These are phyloP conservation scores for Xiphorhynchus erythropygius DNA, from an alignment of 2,797 vertebrate genomes.

Conservation along the genomic window DNA sequence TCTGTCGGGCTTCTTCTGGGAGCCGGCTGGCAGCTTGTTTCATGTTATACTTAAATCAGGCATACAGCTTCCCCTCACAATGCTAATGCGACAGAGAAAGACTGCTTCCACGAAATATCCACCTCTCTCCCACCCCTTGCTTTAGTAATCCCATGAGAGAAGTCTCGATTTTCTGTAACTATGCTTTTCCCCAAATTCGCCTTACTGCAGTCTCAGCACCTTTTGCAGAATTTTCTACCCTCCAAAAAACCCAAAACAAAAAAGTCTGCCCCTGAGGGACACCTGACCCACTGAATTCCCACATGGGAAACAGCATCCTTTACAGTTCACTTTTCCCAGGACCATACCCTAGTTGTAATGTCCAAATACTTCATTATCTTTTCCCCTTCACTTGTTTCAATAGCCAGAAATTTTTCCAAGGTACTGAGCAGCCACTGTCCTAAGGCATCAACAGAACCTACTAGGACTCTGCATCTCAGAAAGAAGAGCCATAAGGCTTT, in stretches of 20 bases:
- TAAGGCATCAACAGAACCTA: conserved; percentile 12
- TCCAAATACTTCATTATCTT: background rate
- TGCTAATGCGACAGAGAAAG: conserved; percentile 57
- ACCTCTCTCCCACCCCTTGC: background rate
- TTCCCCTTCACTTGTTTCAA: conserved; percentile 28
- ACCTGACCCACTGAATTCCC: background rate
- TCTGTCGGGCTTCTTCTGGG: conserved; percentile 62
- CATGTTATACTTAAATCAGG: conserved; percentile 68
- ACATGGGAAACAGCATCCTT: background rate
- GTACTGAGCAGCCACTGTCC: background rate
- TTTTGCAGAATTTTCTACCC: background rate
- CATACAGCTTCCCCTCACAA: conserved; percentile 48
- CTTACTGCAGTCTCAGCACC: background rate
- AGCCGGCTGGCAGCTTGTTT: conserved; percentile 67
- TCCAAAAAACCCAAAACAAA: background rate
- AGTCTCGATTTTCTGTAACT: background rate
- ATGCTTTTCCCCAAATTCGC: background rate
- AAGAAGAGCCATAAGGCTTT: background rate
- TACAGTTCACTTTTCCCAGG: background rate
- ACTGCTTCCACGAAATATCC: conserved; percentile 22
- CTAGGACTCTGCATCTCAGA: background rate
- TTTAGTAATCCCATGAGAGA: background rate
- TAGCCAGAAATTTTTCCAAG: conserved; percentile 23
- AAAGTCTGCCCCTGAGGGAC: background rate
- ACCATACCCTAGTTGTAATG: background rate